Percentiles rank a stretch among this genome's conserved stretches.
Evolutionary conservation across 2,797 vertebrate species (phyloP).

Genomic region (Argyrosomus regius): DNA sequence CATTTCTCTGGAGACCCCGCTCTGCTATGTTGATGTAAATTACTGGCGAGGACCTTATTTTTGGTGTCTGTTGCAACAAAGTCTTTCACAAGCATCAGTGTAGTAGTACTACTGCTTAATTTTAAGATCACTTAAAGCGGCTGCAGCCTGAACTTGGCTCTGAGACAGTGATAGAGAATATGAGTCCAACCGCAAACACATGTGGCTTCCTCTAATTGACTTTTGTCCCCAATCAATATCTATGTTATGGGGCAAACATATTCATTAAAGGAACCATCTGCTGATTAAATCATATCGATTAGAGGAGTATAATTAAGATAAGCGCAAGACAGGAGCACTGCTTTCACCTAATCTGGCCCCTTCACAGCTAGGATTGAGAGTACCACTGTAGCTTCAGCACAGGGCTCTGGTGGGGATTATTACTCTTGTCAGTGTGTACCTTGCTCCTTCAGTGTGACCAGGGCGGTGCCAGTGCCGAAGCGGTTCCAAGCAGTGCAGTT

Average conservation of each 20-base stretch:
- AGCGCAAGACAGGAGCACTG: constrained; percentile 61
- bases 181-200: constrained; percentile 65
- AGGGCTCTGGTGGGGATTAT: constrained; percentile 19
- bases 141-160: constrained; percentile 47
- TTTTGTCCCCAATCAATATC: constrained; percentile 83
- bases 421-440: constrained; percentile 55
- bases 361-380: constrained; percentile 44
- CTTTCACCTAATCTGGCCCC: constrained; percentile 62
- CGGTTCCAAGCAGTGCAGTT: constrained; percentile 85
- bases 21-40: constrained; percentile 83
- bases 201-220: constrained; percentile 81
- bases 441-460: constrained; percentile 81
- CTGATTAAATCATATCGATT: constrained; percentile 88
- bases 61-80: constrained; percentile 80
- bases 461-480: constrained; percentile 79
- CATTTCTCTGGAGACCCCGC: constrained; percentile 81
- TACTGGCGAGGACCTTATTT: constrained; percentile 82
- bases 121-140: constrained; percentile 69
- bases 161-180: constrained; percentile 62
- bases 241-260: constrained; percentile 83
- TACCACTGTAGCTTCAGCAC: constrained; percentile 26
- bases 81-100: constrained; percentile 51
- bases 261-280: constrained; percentile 87
- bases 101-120: constrained; percentile 39
- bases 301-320: constrained; percentile 86